Evolutionary conservation across 2,888 invertebrate genomes (phyloP), one percentile per base, ranked within the genome.

Genomic region (Drosophila mulleri): DNA sequence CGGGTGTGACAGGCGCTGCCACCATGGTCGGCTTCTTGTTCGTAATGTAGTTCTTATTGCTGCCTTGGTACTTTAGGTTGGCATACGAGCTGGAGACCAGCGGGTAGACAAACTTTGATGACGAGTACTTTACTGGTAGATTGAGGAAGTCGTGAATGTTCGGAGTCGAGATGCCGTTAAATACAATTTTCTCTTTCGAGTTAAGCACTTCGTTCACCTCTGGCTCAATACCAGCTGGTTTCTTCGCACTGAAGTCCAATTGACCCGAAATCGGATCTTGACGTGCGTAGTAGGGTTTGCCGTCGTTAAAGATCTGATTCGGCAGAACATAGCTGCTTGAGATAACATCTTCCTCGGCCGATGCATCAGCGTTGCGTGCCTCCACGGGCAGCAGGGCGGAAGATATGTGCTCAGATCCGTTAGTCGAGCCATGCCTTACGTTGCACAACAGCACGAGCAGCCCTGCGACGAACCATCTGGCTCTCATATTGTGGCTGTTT

Each of bases 31-130:
- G 94, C 69, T 94, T 93, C 78, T 94, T 94, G 75, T 94, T 94
- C 9, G 93, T 92, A 20, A 92, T 90, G 72, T 94, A 94, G 77
- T 94, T 94, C 58, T 94, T 91, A 75, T 93, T 94, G 87, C 94
- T 94, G 53, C 96, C 96, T 88, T 96, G 96, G 32, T 96, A 94
- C 89, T 96, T 96, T 0, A 95, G 94, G 82, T 95, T 96, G 1
- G 96, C 96, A 88, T 96, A 96, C 2, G 95, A 95, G 83, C 94
- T 95, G 0, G 96, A 96, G 60, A 96, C 96, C 59, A 96, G 86
- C 0, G 96, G 96, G 90, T 95, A 95, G 1, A 95, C 95, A 76
- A 95, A 95, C 88, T 95, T 95, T 37, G 95, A 95, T 1, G 95
- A 94, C 14, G 95, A 95, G 81, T 96, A 96, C 78, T 95, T 95